Base-by-base conservation (phyloP, 2,888 invertebrate genomes). In the Ametastegia equiseti region DNA sequence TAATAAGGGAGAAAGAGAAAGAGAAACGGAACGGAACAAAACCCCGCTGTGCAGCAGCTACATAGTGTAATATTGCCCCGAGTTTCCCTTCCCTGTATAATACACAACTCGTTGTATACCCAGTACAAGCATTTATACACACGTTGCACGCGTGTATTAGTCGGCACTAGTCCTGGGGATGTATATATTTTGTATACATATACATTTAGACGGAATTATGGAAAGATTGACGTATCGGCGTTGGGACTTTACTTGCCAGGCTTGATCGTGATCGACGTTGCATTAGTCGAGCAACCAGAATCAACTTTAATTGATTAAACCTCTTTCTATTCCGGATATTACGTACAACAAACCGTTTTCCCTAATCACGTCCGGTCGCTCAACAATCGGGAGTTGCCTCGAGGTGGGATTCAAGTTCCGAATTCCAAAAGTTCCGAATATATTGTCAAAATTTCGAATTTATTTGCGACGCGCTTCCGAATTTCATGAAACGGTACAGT, bases 331-430 rank as follows among this genome's bases (percentile, higher is more conserved):
- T 81, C 81, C 79, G n/a, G 81, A 82, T 81, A 83, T 81, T 83
- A 78, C 23, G n/a, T 54, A 9, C 54, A 39, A 80, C 57, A 47
- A 81, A 80, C 69, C 83, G 82, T 83, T 84, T 78, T 82, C 81
- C 63, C 80, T 84, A 60, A 75, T 75, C 81, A 73, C 75, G n/a
- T n/a, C n/a, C n/a, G n/a, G n/a, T n/a, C n/a, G n/a, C n/a, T n/a
- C n/a, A n/a, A n/a, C n/a, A n/a, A n/a, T n/a, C n/a, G n/a, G n/a
- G n/a, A n/a, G n/a, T n/a, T n/a, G n/a, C n/a, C n/a, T n/a, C n/a
- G n/a, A n/a, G n/a, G n/a, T n/a, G n/a, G n/a, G n/a, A n/a, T n/a
- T n/a, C n/a, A n/a, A n/a, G n/a, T n/a, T n/a, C n/a, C n/a, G n/a
- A n/a, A n/a, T n/a, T n/a, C n/a, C n/a, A n/a, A n/a, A n/a, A n/a